Evolutionary conservation across 2,113 vertebrate species (phyloP).

Genomic region (Mastomys coucha): DNA sequence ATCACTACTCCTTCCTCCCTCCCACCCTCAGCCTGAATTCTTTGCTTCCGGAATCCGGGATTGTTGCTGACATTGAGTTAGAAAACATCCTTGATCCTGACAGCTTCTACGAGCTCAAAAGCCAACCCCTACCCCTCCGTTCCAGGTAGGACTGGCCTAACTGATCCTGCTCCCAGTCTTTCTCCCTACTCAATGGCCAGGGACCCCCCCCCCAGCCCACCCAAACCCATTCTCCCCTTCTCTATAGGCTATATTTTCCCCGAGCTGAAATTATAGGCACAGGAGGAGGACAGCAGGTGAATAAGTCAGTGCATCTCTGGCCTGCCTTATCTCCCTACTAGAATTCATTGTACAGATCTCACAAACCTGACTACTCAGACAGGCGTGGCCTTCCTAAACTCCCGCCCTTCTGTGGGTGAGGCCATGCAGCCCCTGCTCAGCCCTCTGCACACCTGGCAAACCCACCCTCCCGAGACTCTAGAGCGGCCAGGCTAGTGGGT

Average conservation of each 20-base stretch:
- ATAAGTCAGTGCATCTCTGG: not conserved
- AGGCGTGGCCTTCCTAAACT: not conserved
- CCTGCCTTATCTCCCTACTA: not conserved
- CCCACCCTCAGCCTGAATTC: constrained; percentile 86
- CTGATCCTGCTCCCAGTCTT: not conserved
- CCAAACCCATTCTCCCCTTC: not conserved
- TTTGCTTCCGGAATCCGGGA: constrained; percentile 92
- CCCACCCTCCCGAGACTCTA: constrained; percentile 3
- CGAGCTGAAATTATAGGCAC: not conserved
- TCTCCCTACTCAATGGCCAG: not conserved
- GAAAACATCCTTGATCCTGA: constrained; percentile 88
- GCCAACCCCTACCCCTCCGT: constrained; percentile 87
- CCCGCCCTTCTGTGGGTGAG: not conserved
- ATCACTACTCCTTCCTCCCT: constrained; percentile 55
- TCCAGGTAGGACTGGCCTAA: constrained; percentile 63
- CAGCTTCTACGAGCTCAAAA: constrained; percentile 93
- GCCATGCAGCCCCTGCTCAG: not conserved
- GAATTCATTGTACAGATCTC: not conserved
- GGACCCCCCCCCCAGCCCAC: not conserved
- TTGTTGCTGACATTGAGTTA: constrained; percentile 93
- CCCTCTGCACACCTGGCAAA: not conserved
- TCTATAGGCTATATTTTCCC: not conserved
- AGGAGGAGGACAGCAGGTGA: constrained; percentile 6
- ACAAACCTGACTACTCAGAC: too few species aligned
- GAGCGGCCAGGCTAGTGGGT: constrained; percentile 43